phyloP scores from a whole-genome alignment of 2,113 vertebrate genomes.

The Hirundichthys speculiger region DNA sequence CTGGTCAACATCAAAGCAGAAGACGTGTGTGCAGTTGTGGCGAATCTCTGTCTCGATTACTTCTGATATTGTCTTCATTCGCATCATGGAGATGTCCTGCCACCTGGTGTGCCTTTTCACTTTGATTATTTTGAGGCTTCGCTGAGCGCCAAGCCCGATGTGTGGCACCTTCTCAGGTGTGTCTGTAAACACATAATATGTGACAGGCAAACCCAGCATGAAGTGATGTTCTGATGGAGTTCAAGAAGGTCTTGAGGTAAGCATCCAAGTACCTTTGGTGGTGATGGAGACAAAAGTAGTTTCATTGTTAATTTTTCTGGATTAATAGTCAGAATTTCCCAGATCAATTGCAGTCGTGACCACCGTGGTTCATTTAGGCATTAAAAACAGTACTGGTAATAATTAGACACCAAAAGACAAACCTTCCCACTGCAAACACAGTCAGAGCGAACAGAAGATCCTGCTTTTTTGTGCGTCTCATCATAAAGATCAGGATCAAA shows the following conservation, averaged over 20 bases:
- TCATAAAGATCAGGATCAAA: conserved; percentile 73
- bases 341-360: too few species aligned
- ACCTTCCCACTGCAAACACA: conserved; percentile 86
- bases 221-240: conserved; percentile 79
- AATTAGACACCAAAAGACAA: conserved; percentile 12
- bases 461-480: conserved; percentile 46
- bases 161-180: conserved; percentile 60
- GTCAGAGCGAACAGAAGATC: conserved; percentile 80
- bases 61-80: conserved; percentile 76
- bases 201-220: conserved; percentile 79
- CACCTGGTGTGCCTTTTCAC: conserved; percentile 71
- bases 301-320: not conserved
- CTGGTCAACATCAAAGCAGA: conserved; percentile 84
- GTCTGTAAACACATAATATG: conserved; percentile 83
- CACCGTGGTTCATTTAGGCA: too few species aligned
- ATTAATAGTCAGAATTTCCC: too few species aligned
- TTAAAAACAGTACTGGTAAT: not conserved
- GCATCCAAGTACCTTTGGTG: conserved; percentile 73
- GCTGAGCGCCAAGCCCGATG: conserved; percentile 47
- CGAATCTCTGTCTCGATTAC: conserved; percentile 66
- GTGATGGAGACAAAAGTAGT: not conserved
- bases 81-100: conserved; percentile 85
- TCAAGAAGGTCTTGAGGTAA: conserved; percentile 75
- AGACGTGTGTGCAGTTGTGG: conserved; percentile 67
- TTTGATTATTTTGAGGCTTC: conserved; percentile 57